These are phyloP conservation scores for Petrocephalus microphthalmus DNA, from an alignment of 2,113 vertebrate genomes.

Conservation along the genomic window DNA sequence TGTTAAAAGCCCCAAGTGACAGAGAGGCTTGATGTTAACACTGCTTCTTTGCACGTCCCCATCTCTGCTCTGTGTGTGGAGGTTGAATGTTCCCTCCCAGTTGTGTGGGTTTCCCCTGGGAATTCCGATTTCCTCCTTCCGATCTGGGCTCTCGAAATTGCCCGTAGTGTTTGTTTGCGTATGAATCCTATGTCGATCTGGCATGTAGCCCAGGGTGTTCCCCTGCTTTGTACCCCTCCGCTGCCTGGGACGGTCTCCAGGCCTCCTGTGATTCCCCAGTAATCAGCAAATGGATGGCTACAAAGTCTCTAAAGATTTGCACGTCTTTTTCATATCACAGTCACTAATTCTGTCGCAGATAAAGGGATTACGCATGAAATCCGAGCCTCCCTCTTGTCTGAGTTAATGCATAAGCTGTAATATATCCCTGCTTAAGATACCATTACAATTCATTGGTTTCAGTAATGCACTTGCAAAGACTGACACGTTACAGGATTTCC, in stretches of 20 bases:
- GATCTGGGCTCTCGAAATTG: neutral
- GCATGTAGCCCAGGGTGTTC: neutral
- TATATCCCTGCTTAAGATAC: conserved; percentile 4
- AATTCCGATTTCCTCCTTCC: neutral
- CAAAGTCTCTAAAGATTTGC: neutral
- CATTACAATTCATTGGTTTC: conserved; percentile 7
- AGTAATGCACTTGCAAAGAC: neutral
- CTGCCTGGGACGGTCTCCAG: neutral
- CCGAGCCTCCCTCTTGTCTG: neutral
- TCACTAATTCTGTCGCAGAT: neutral
- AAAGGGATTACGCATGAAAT: conserved; percentile 6
- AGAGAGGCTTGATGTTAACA: neutral
- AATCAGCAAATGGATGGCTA: neutral
- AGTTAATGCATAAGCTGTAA: conserved; percentile 14
- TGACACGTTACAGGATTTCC: neutral
- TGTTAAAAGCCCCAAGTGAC: neutral
- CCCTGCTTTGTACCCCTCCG: neutral
- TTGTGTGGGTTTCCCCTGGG: neutral
- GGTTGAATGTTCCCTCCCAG: neutral
- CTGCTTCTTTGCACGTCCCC: neutral
- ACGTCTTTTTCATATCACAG: neutral
- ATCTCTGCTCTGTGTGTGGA: neutral
- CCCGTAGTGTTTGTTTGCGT: neutral
- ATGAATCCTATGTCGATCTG: neutral
- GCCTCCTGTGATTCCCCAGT: neutral